Base-by-base conservation (phyloP, 2,797 vertebrate genomes). In the Poeciliopsis paucimaculata region DNA sequence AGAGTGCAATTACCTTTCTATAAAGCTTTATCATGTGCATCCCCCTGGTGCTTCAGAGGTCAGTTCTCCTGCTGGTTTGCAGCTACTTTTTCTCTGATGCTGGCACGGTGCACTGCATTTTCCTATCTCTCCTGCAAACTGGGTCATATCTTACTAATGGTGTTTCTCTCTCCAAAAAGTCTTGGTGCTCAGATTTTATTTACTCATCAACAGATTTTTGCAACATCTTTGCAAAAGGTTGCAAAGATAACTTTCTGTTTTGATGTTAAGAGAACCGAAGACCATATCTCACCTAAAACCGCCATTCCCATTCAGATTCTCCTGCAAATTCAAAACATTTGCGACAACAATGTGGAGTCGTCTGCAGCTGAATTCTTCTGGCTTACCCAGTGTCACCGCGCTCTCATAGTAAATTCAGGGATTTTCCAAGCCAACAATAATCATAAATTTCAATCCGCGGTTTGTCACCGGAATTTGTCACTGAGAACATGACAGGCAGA, bases 381-480 rank as follows among this genome's bases (percentile, higher is more conserved):
- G 64, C 20, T 39, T 68, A 39, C 36, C 64, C 36, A 26, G 36
- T 36, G 3, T 41, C 36, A 4, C 4, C 4, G 36, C 39, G 26
- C 80, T 89, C 84, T 68, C 75, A 83, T 23, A 41, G 46, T 74
- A 70, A 77, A 81, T 82, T 85, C 75, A 57, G 68, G 49, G 36
- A 62, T 73, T 73, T 13, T 74, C 77, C 75, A 85, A 80, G 85
- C 41, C 31, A 45, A 34, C 76, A 66, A 66, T 76, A 80, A 89
- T 88, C 87, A 86, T 72, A 88, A 85, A 87, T 89, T 92, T 80
- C 86, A 88, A 90, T 92, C 86, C 82, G 80, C 76, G 70, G 74
- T 87, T 88, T 79, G 76, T 89, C 87, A 84, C 74, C 64, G 62
- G 51, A 87, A 89, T 86, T 78, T 89, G 83, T 91, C 91, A 89